Evolutionary conservation across 2,797 vertebrate species (phyloP).

Genomic region (Pangasius macronema): DNA sequence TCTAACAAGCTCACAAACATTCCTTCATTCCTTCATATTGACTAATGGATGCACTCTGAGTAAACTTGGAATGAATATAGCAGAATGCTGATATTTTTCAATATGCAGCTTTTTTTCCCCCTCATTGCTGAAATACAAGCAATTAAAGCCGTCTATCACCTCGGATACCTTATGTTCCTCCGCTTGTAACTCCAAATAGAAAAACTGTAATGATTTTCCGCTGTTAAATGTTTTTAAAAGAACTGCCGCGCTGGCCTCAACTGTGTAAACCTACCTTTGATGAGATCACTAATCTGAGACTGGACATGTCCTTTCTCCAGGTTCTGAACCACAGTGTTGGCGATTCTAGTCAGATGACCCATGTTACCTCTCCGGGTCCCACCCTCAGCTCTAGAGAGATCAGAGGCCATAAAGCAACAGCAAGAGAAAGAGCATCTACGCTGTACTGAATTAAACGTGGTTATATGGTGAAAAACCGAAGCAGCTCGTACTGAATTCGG

Average conservation of each 20-base stretch:
- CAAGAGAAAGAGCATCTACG: background rate
- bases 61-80: background rate
- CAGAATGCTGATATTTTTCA: background rate
- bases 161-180: background rate
- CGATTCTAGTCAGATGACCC: conserved; percentile 96
- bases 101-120: background rate
- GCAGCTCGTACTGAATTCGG: conserved; percentile 87
- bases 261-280: conserved; percentile 80
- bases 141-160: background rate
- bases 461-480: background rate
- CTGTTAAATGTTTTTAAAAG: background rate
- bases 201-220: background rate
- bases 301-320: conserved; percentile 90
- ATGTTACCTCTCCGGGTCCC: conserved; percentile 94
- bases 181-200: background rate
- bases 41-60: background rate
- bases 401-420: background rate
- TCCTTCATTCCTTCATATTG: background rate
- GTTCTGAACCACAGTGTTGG: conserved; percentile 93
- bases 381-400: conserved; percentile 80
- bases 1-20: background rate
- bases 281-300: conserved; percentile 83
- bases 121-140: background rate
- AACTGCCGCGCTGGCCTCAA: background rate
- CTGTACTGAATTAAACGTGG: background rate